Percentiles rank a stretch among this genome's conserved stretches.
These are phyloP conservation scores for Zeugodacus cucurbitae DNA, from an alignment of 1,140 invertebrate genomes.

Conservation along the genomic window DNA sequence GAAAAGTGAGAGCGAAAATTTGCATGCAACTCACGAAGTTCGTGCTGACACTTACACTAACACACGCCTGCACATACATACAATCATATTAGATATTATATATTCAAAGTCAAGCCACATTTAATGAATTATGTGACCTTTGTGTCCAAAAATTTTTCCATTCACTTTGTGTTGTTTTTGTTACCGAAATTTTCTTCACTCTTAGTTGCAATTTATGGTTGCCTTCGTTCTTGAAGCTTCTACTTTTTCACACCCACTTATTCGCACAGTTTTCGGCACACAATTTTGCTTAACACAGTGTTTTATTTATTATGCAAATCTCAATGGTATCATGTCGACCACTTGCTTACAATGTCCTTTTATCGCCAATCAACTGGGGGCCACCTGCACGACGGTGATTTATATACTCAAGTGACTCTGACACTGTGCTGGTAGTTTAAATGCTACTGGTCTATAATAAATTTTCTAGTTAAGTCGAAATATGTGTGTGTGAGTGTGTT, in stretches of 20 bases:
- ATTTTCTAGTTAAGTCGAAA: neutral
- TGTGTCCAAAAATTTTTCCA: neutral
- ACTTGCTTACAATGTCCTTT: slow-evolving; percentile 27
- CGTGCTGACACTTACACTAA: neutral
- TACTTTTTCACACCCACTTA: neutral
- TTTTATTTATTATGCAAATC: slow-evolving; percentile 19
- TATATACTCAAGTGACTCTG: neutral
- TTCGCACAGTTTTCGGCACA: neutral
- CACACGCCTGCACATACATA: neutral
- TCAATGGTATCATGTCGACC: neutral
- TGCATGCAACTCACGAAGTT: neutral
- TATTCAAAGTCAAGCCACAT: neutral
- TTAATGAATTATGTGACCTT: slow-evolving; percentile 23
- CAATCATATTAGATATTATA: neutral
- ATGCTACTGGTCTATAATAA: neutral
- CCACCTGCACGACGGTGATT: neutral
- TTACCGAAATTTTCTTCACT: neutral
- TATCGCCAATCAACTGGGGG: slow-evolving; percentile 1
- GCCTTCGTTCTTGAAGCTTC: neutral
- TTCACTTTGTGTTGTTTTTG: neutral
- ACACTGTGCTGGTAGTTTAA: neutral
- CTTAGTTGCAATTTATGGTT: neutral
- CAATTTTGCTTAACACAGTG: neutral
- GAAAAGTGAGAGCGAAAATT: neutral
- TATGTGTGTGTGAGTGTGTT: too few species aligned